Evolutionary conservation across 2,113 vertebrate genomes (phyloP).

Genomic region (Semnopithecus entellus): DNA sequence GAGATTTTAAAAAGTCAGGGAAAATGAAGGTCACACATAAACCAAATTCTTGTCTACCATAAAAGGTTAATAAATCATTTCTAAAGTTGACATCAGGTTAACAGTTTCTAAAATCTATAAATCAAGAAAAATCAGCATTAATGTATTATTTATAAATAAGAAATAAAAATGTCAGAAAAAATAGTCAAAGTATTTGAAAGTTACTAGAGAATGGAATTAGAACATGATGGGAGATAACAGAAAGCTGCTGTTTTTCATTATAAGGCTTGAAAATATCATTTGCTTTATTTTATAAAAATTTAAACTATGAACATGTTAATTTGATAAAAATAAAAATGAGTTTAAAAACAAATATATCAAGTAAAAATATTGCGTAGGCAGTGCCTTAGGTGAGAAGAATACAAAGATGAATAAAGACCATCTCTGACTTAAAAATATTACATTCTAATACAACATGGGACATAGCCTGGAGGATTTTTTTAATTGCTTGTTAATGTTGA

Average conservation of each 20-base stretch:
- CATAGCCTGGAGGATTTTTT: neutral
- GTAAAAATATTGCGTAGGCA: neutral
- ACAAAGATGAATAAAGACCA: neutral
- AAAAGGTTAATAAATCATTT: neutral
- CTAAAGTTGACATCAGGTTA: neutral
- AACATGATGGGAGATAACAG: neutral
- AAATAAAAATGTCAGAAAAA: neutral
- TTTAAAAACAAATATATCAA: neutral
- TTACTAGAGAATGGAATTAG: neutral
- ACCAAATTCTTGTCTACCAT: neutral
- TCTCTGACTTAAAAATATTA: neutral
- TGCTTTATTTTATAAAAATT: neutral
- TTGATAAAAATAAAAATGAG: constrained; percentile 29
- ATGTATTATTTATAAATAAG: neutral
- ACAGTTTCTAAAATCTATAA: neutral
- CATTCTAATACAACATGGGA: neutral
- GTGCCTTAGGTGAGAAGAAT: neutral
- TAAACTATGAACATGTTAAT: neutral
- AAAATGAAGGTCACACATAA: neutral
- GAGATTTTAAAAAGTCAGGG: neutral
- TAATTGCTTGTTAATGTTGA: neutral
- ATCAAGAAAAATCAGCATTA: neutral
- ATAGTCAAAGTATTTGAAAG: constrained; percentile 12
- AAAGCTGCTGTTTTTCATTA: neutral
- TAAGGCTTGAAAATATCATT: neutral